Base-by-base conservation (phyloP, 1,140 invertebrate species). In the Heliconius hermathena region DNA sequence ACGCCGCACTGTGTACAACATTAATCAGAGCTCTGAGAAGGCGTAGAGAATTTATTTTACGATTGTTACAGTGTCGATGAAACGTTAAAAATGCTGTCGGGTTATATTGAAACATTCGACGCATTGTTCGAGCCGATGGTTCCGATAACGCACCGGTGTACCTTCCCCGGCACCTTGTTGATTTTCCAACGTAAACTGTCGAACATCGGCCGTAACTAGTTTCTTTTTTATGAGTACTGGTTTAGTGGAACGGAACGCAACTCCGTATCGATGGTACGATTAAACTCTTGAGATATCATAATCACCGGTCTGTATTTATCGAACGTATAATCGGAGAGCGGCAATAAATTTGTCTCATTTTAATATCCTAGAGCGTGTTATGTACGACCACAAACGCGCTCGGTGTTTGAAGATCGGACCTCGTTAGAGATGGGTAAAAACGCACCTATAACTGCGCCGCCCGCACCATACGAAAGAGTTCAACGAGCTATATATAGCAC, bases 271-370 rank as follows among this genome's bases (percentile, higher is more conserved):
- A 92, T 93, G 87, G 86, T 88, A 91, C 87, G 92, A 93, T 94
- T 93, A 90, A 88, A 90, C 88, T 85, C 84, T 84, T 78, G 85
- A 94, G 93, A 94, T 94, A 94, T 93, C 91, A 94, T 94, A 94
- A 94, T 94, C 93, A 93, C 91, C 88, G 91, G 92, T 93, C 90
- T 93, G 84, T 88, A 91, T 94, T 93, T 93, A 94, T 94, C 93
- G 92, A 91, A 89, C 85, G 81, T 88, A 91, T 93, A 92, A 94
- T 94, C 91, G 88, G 88, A 90, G 90, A 83, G 84, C 88, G 90
- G 90, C 88, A 91, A 94, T 94, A 93, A 94, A 94, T 94, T 93
- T 91, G 92, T 94, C 93, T 91, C 90, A 91, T 93, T 94, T 93
- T 94, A 92, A 93, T 92, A 93, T 88, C 87, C 88, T 90, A 89